Conservation (phyloP, 2,888 invertebrate genomes). For the Octodonta nipae region DNA sequence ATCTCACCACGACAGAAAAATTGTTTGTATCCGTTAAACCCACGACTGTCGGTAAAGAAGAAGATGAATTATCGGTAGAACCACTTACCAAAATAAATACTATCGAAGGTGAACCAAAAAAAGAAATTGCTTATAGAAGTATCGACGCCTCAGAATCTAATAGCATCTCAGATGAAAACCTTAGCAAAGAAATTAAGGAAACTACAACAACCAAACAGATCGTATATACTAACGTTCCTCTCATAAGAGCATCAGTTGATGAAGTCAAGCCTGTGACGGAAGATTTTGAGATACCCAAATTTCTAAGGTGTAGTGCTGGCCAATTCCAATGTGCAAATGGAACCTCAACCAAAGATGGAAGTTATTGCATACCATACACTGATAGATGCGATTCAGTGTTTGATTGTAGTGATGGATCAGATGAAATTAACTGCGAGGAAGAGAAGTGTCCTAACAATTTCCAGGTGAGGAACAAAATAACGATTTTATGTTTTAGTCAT, state of each 20-base stretch:
- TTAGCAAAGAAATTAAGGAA: background rate
- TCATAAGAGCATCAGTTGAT: constrained; percentile 11
- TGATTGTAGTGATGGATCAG: constrained; percentile 50
- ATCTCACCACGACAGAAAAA: constrained; percentile 27
- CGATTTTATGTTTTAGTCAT: too few species aligned
- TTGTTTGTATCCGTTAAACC: constrained; percentile 21
- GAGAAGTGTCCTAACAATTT: constrained; percentile 47
- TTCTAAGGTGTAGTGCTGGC: constrained; percentile 42
- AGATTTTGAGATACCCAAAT: constrained; percentile 27
- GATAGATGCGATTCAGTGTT: constrained; percentile 44
- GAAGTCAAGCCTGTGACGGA: constrained; percentile 29
- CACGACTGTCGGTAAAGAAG: constrained; percentile 12
- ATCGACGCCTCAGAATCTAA: constrained; percentile 6
- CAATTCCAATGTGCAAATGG: constrained; percentile 48
- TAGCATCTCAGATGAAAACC: constrained; percentile 8
- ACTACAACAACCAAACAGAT: too few species aligned
- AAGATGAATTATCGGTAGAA: constrained; percentile 22
- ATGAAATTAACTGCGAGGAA: constrained; percentile 43
- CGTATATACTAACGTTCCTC: too few species aligned
- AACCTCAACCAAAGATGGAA: constrained; percentile 42
- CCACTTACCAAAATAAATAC: constrained; percentile 16
- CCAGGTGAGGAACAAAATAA: too few species aligned
- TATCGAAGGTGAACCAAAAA: constrained; percentile 9
- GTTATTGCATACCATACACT: constrained; percentile 40
- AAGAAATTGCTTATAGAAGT: background rate